A percentile compares a stretch with the other conserved stretches of the same genome.
Evolutionary conservation across 2,797 vertebrate species (phyloP).

Genomic region (Erpetoichthys calabaricus): DNA sequence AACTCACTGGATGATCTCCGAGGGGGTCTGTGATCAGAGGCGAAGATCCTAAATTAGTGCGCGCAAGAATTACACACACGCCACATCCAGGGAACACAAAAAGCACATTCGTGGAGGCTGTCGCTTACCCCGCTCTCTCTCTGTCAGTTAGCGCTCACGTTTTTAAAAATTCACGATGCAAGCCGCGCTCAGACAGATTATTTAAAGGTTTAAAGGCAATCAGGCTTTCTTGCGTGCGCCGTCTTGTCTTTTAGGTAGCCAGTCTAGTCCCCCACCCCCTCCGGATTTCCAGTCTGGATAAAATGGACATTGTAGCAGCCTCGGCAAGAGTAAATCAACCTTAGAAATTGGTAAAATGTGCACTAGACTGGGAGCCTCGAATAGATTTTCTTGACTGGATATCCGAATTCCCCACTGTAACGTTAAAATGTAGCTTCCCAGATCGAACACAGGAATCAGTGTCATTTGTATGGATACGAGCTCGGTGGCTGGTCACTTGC

Average conservation of each 20-base stretch:
- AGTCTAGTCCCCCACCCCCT: background rate
- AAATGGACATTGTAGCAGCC: constrained; percentile 16
- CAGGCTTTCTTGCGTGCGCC: no score
- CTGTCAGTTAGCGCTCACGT: constrained; percentile 3
- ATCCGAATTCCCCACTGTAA: constrained; percentile 1
- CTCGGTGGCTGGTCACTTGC: background rate
- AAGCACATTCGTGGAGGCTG: background rate
- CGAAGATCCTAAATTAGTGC: constrained; percentile 7
- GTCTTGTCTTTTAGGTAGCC: no score
- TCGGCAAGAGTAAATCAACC: constrained; percentile 11
- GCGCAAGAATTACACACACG: constrained; percentile 5
- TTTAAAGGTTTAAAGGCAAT: no score
- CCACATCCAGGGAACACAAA: background rate
- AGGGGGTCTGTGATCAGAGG: constrained; percentile 12
- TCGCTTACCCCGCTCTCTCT: background rate
- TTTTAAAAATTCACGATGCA: background rate
- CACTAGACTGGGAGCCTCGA: constrained; percentile 13
- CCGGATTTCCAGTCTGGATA: constrained; percentile 2
- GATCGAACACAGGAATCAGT: constrained; percentile 1
- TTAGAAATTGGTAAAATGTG: constrained; percentile 8
- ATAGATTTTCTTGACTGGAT: constrained; percentile 13
- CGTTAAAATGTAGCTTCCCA: constrained; percentile 13
- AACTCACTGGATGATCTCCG: constrained; percentile 14
- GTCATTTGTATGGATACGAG: background rate
- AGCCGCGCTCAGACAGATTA: background rate